Evolutionary conservation across 2,888 invertebrate genomes (phyloP).

Genomic region (Bedellia somnulentella): DNA sequence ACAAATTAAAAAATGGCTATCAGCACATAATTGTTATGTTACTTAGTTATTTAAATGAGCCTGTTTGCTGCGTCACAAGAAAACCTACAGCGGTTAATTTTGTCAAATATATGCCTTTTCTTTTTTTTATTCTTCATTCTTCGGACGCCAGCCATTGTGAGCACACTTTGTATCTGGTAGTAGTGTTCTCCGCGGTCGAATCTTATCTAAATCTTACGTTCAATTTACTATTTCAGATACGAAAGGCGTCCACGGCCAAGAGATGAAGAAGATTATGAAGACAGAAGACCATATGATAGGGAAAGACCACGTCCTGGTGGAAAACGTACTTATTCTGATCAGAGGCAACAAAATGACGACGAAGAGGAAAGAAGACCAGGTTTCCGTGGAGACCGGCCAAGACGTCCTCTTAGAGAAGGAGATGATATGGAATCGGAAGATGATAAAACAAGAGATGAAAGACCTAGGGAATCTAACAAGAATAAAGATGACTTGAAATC

Average conservation of each 20-base stretch:
- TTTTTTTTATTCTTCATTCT: too few species aligned
- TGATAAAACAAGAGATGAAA: slow-evolving; percentile 6
- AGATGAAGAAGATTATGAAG: slow-evolving; percentile 6
- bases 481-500: slow-evolving; percentile 18
- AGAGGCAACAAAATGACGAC: slow-evolving; percentile 22
- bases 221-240: background rate
- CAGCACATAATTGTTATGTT: too few species aligned
- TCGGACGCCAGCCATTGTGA: too few species aligned
- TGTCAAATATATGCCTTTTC: too few species aligned
- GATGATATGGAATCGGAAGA: slow-evolving; percentile 18
- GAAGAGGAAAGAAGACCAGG: slow-evolving; percentile 11
- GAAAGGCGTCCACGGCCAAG: background rate
- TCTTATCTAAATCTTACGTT: background rate
- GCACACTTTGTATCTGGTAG: too few species aligned
- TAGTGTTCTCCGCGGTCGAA: too few species aligned
- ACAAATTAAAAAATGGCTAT: too few species aligned
- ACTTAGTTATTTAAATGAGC: too few species aligned
- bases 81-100: too few species aligned
- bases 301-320: background rate
- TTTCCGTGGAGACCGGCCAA: slow-evolving; percentile 5
- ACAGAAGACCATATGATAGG: slow-evolving; percentile 5
- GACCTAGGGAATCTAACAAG: slow-evolving; percentile 16
- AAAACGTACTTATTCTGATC: slow-evolving; percentile 13
- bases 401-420: slow-evolving; percentile 1
- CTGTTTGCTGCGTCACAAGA: too few species aligned